Conservation (phyloP, 2,888 invertebrate genomes). For the Elegia similella region DNA sequence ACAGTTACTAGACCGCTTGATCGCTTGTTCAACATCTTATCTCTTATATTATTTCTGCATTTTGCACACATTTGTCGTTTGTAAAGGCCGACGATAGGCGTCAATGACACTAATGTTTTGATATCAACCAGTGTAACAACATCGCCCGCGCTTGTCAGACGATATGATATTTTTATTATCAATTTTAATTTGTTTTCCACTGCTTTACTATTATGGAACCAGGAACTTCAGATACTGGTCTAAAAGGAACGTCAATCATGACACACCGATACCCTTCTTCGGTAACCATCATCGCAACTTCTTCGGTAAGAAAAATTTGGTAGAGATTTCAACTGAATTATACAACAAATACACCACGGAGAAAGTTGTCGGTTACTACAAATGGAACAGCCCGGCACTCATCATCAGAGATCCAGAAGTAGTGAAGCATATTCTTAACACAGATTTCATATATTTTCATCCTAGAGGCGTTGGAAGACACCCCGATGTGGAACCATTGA, state of each 20-base stretch:
- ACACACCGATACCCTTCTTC: slow-evolving; percentile 48
- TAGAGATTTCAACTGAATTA: slow-evolving; percentile 38
- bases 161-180: slow-evolving; percentile 6
- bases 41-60: neutral
- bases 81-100: neutral
- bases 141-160: neutral
- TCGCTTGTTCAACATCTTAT: too few species aligned
- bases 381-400: slow-evolving; percentile 51
- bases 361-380: slow-evolving; percentile 57
- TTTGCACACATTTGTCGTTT: neutral
- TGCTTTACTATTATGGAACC: slow-evolving; percentile 45
- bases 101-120: neutral
- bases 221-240: slow-evolving; percentile 54
- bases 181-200: slow-evolving; percentile 27
- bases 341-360: slow-evolving; percentile 56
- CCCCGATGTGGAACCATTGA: slow-evolving; percentile 42
- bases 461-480: slow-evolving; percentile 46
- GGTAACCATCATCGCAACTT: slow-evolving; percentile 50
- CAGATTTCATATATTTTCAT: slow-evolving; percentile 54
- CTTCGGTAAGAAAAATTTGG: slow-evolving; percentile 40
- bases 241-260: slow-evolving; percentile 52
- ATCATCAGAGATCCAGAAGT: slow-evolving; percentile 56
- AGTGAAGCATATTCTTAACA: slow-evolving; percentile 43
- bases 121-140: neutral
- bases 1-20: too few species aligned